Conservation (phyloP, 2,113 vertebrate species). For the Panurus biarmicus region DNA sequence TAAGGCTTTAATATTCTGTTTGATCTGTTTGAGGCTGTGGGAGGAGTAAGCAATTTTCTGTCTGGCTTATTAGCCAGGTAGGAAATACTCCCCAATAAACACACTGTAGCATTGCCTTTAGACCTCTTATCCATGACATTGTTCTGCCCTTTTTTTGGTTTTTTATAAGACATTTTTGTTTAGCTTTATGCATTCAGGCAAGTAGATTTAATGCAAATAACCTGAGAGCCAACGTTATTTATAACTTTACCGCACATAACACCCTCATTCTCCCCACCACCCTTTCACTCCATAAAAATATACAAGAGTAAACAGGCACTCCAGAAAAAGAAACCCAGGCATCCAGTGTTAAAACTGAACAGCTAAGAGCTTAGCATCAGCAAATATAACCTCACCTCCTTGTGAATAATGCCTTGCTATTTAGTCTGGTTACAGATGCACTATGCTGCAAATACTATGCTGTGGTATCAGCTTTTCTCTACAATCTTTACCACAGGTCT, state of each 20-base stretch:
- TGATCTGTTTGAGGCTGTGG: background rate
- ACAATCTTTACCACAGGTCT: background rate
- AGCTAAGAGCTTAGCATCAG: constrained; percentile 10
- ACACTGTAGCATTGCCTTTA: background rate
- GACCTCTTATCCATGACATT: background rate
- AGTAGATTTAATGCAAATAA: constrained; percentile 26
- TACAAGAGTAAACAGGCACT: constrained; percentile 19
- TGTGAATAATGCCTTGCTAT: background rate
- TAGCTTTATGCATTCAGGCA: background rate
- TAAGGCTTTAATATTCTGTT: constrained; percentile 17
- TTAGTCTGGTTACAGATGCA: background rate
- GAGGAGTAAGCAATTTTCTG: constrained; percentile 3
- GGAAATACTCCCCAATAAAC: background rate
- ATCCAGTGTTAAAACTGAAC: constrained; percentile 15
- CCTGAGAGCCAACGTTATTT: background rate
- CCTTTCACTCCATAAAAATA: constrained; percentile 44
- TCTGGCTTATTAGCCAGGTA: background rate
- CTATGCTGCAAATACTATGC: background rate
- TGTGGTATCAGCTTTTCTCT: background rate
- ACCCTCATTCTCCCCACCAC: constrained; percentile 42
- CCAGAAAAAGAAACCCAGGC: constrained; percentile 28
- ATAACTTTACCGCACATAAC: constrained; percentile 38
- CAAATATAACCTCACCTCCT: background rate
- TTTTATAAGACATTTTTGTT: background rate
- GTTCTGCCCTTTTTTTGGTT: background rate